Evolutionary conservation across 2,113 vertebrate species (phyloP), one percentile per base, ranked within the genome.

Genomic region (Gnathochromis pfefferi): DNA sequence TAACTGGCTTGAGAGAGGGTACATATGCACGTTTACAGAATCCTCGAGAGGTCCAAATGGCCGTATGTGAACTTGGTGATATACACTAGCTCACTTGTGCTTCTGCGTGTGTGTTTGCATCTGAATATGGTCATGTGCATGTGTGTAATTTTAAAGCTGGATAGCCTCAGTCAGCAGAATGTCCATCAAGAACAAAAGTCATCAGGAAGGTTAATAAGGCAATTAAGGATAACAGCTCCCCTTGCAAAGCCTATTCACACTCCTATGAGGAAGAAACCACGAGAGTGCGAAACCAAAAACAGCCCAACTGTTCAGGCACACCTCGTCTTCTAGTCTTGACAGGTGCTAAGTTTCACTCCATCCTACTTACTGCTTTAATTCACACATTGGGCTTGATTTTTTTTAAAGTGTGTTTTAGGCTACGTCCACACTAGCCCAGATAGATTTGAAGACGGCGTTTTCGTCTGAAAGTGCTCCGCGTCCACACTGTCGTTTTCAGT

Each of bases 91-190:
- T 11, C 33, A 38, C 35, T 65, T 51, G 42, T 53, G 35, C 16
- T 54, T 80, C 16, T 51, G 35, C 38, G 21, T 23, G 73, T 40
- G 47, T 42, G 45, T 73, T 55, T 84, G 57, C 16, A 16, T 87
- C 28, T 60, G 35, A 42, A 5, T 23, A 17, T 47, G 17, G 53
- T 10, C 3, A 47, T 68, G 23, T 84, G 35, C 65, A 53, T 82
- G 70, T 57, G 51, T 87, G 38, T 91, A 53, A 79, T 9, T 82
- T 85, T 63, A 68, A 92, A 88, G 54, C 85, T 90, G 91, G 84
- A 85, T 42, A 89, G 53, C 83, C 57, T 91, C 91, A 84, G 28
- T 85, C 60, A 75, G 21, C 16, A 75, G 6, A 75, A 31, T 75
- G 49, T 31, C 42, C 42, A 75, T 17, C 42, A 49, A 19, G 23